These are phyloP conservation scores for Phortica variegata DNA, from an alignment of 1,140 invertebrate genomes.

Conservation along the genomic window DNA sequence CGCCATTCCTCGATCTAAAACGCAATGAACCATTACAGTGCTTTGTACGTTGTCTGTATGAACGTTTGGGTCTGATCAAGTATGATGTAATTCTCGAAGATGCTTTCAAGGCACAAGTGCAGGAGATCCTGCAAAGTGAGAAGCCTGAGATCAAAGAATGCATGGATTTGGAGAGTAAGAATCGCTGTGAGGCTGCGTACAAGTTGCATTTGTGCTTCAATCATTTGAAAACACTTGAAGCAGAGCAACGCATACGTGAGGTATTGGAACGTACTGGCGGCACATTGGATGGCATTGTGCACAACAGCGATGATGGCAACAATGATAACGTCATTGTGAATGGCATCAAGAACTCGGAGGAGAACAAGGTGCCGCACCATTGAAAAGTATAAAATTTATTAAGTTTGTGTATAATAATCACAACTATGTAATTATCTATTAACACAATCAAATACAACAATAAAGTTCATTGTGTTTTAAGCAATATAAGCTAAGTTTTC, in stretches of 20 bases:
- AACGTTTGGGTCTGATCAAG: conserved; percentile 25
- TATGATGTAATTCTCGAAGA: conserved; percentile 41
- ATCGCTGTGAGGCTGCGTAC: conserved; percentile 40
- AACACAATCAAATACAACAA: too few relatives aligned
- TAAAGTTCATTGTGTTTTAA: too few relatives aligned
- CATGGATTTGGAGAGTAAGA: conserved; percentile 27
- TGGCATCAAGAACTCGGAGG: conserved; percentile 19
- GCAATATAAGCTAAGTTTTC: too few relatives aligned
- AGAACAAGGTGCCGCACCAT: conserved; percentile 1
- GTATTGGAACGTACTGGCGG: conserved; percentile 29
- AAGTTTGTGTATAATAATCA: too few relatives aligned
- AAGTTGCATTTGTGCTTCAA: conserved; percentile 47
- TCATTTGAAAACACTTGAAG: conserved; percentile 39
- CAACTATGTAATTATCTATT: too few relatives aligned
- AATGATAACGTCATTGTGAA: conserved; percentile 18
- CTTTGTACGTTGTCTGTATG: conserved; percentile 40
- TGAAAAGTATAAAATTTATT: too few relatives aligned
- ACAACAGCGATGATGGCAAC: conserved; percentile 4
- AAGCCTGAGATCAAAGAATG: conserved; percentile 36
- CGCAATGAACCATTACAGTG: conserved; percentile 38
- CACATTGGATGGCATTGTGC: conserved; percentile 1
- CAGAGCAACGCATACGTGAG: conserved; percentile 37
- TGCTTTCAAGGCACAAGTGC: conserved; percentile 29
- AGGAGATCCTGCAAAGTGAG: conserved; percentile 24
- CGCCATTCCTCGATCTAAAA: conserved; percentile 30